Percentiles rank a stretch among this genome's conserved stretches.
Evolutionary conservation across 2,797 vertebrate species (phyloP).

Genomic region (Acrossocheilus fasciatus): DNA sequence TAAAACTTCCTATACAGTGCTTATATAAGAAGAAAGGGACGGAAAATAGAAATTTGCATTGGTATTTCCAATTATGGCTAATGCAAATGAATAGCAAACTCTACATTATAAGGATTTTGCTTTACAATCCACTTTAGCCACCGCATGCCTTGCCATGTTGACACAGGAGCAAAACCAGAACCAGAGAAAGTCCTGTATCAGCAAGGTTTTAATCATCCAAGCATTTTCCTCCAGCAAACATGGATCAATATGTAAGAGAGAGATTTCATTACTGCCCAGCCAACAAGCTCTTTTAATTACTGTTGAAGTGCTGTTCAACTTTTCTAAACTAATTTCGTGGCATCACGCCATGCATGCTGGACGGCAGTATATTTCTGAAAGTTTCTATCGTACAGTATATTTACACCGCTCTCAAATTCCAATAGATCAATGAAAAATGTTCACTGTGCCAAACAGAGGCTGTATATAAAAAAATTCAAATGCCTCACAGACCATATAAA

Average conservation of each 20-base stretch:
- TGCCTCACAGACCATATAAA: background rate
- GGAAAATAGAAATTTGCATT: background rate
- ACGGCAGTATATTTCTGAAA: slow-evolving; percentile 17
- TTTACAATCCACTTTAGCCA: slow-evolving; percentile 36
- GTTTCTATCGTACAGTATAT: background rate
- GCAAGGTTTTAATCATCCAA: slow-evolving; percentile 58
- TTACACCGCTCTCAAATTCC: background rate
- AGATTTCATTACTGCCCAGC: slow-evolving; percentile 52
- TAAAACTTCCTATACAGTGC: background rate
- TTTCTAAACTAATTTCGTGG: slow-evolving; percentile 31
- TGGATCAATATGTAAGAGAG: slow-evolving; percentile 55
- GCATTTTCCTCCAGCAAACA: slow-evolving; percentile 51
- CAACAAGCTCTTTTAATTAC: slow-evolving; percentile 54
- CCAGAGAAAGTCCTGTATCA: slow-evolving; percentile 39
- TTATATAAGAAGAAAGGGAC: background rate
- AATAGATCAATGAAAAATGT: slow-evolving; percentile 5
- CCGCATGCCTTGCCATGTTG: slow-evolving; percentile 13
- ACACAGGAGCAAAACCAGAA: slow-evolving; percentile 6
- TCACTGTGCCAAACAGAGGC: background rate
- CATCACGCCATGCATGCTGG: background rate
- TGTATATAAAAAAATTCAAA: background rate
- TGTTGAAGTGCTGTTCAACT: slow-evolving; percentile 45
- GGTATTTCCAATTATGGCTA: background rate
- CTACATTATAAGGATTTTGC: slow-evolving; percentile 19
- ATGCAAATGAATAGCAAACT: slow-evolving; percentile 26